Evolutionary conservation across 2,113 vertebrate genomes (phyloP).

Genomic region (Gnathonemus longibarbis): DNA sequence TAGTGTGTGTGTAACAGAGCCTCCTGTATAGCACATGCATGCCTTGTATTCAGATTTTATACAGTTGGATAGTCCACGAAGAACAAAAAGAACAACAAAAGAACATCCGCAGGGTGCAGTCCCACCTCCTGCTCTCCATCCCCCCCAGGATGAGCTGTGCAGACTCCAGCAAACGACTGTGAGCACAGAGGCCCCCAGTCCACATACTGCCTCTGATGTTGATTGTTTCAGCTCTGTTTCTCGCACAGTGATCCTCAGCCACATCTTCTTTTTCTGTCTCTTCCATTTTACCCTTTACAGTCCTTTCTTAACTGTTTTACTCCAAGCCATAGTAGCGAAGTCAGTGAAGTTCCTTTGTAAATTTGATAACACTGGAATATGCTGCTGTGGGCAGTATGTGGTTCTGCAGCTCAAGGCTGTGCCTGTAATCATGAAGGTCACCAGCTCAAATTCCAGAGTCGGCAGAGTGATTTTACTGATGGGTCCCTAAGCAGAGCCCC

Average conservation of each 20-base stretch:
- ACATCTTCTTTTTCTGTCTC: background rate
- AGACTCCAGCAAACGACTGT: background rate
- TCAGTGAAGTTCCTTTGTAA: background rate
- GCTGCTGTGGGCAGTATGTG: background rate
- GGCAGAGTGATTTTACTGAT: background rate
- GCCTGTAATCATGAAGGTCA: background rate
- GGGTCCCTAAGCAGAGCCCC: background rate
- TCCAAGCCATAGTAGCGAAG: background rate
- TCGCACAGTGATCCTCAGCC: background rate
- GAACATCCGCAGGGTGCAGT: background rate
- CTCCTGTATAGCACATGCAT: background rate
- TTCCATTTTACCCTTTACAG: background rate
- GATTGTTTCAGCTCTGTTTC: background rate
- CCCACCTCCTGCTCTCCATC: background rate
- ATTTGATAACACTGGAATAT: background rate
- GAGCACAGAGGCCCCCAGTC: background rate
- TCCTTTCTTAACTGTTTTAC: background rate
- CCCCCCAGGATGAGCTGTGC: background rate
- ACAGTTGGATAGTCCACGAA: background rate
- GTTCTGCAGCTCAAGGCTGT: background rate
- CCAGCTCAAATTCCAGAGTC: background rate
- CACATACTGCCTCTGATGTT: background rate
- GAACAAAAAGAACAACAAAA: background rate
- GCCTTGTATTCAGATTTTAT: background rate
- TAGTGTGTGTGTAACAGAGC: background rate